Base-by-base conservation (phyloP, 2,113 vertebrate species). In the Cyprinus carpio region DNA sequence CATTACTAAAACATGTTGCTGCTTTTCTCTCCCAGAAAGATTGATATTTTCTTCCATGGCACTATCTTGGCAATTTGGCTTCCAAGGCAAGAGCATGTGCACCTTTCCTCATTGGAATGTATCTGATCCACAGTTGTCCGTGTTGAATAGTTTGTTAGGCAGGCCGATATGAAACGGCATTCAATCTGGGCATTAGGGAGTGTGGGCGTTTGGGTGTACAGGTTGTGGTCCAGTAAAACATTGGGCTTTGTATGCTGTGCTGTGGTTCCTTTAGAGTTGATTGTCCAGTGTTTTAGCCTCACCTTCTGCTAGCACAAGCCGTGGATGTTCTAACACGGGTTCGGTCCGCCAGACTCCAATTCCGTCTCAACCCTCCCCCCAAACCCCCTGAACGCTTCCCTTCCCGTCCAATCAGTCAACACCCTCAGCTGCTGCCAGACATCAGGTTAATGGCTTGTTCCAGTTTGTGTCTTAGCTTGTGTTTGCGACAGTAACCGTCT, bases 361-460 rank as follows among this genome's bases (percentile, higher is more conserved):
- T 31, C 6, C 60, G 85, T 69, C 74, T 58, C 87, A 16, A 60
- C 16, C 75, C 49, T 67, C 75, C 65, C 43, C 86, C 75, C 10
- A 49, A 75, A 27, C 65, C 60, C 37, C 65, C 34, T 54, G 58
- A 40, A 56, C 34, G 27, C 62, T 43, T 62, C 58, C 72, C 75
- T 71, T 71, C 86, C 56, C n/a, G 78, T 40, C 58, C 81, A 58
- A 51, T 87, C 86, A 1, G 9, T 69, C 25, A 49, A 83, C 83
- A 84, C 82, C 89, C 93, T 97, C 94, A 97, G 94, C 96, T 97
- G 91, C 94, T 95, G 87, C 94, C 94, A n/a, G 95, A 96, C 92
- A 96, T 95, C 84, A 97, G 94, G 92, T 95, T 94, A 91, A 97
- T 96, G 93, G 95, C 95, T 94, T 97, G 96, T 84, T 97, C 96